These are phyloP conservation scores for Sarcophaga variegata DNA, from an alignment of 2,888 invertebrate genomes.

Conservation along the genomic window DNA sequence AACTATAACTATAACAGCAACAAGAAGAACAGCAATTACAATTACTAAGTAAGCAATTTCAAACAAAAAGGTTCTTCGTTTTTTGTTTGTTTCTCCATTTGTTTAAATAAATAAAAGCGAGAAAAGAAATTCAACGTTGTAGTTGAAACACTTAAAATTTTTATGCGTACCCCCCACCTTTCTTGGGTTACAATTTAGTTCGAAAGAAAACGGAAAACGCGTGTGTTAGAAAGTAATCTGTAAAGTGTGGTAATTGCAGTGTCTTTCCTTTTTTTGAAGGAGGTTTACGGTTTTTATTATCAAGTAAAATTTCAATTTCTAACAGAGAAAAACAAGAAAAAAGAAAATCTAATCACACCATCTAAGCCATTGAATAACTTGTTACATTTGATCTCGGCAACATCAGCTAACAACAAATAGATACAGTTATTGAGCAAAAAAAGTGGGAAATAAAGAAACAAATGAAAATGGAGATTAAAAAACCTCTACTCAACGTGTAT, in stretches of 20 bases:
- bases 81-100: not conserved
- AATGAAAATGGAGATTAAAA: not conserved
- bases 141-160: conserved; percentile 57
- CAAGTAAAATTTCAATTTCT: not conserved
- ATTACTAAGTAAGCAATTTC: conserved; percentile 57
- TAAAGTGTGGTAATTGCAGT: conserved; percentile 20
- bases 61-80: conserved; percentile 38
- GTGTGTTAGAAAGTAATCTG: not conserved
- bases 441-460: not conserved
- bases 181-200: not conserved
- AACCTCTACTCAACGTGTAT: conserved; percentile 12
- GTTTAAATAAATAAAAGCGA: conserved; percentile 19
- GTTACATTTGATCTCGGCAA: conserved; percentile 27
- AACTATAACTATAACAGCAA: conserved; percentile 1
- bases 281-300: conserved; percentile 40
- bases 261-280: not conserved
- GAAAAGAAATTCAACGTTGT: conserved; percentile 19
- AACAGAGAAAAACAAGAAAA: not conserved
- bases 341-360: conserved; percentile 45
- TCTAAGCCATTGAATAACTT: conserved; percentile 52
- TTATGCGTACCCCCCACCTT: conserved; percentile 25
- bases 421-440: conserved; percentile 1
- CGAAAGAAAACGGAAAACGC: conserved; percentile 5
- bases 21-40: conserved; percentile 52
- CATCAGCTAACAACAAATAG: conserved; percentile 26